Percentiles rank a stretch among this genome's conserved stretches.
These are phyloP conservation scores for Tetraodon nigroviridis DNA, from an alignment of 2,113 vertebrate genomes.

Conservation along the genomic window DNA sequence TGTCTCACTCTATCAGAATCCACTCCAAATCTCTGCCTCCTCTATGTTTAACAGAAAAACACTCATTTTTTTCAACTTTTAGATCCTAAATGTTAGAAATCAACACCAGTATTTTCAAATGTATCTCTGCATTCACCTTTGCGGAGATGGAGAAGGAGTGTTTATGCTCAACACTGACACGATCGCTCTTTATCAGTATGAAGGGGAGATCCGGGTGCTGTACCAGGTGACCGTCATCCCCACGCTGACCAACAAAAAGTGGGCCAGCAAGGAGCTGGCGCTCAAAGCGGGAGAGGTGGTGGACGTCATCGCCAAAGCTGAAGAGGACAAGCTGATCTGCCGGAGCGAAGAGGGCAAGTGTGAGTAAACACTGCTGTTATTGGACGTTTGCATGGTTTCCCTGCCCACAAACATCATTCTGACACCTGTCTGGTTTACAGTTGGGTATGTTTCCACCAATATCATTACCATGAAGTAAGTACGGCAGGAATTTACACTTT, in stretches of 20 bases:
- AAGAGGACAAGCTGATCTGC: conserved; percentile 83
- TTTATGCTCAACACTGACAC: neutral
- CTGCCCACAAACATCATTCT: neutral
- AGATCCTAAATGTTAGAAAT: no score
- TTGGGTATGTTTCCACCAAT: conserved; percentile 83
- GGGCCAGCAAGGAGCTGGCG: conserved; percentile 79
- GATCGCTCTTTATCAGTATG: conserved; percentile 75
- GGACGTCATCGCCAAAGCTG: conserved; percentile 81
- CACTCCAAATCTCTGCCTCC: neutral
- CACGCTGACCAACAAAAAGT: conserved; percentile 75
- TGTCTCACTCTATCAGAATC: conserved; percentile 14
- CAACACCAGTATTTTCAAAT: no score
- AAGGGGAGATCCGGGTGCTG: conserved; percentile 85
- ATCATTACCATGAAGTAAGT: conserved; percentile 82
- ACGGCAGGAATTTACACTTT: conserved; percentile 17
- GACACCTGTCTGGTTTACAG: conserved; percentile 64
- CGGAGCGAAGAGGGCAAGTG: conserved; percentile 92
- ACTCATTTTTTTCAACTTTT: neutral
- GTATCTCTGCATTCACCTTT: no score
- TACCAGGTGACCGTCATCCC: conserved; percentile 72
- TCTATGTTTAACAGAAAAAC: neutral
- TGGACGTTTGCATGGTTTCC: neutral
- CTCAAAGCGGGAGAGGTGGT: conserved; percentile 83
- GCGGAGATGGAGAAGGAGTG: no score
- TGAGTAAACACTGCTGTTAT: conserved; percentile 66